These are phyloP conservation scores for Tarsius wallacei DNA, from an alignment of 2,797 vertebrate species.

Conservation along the genomic window DNA sequence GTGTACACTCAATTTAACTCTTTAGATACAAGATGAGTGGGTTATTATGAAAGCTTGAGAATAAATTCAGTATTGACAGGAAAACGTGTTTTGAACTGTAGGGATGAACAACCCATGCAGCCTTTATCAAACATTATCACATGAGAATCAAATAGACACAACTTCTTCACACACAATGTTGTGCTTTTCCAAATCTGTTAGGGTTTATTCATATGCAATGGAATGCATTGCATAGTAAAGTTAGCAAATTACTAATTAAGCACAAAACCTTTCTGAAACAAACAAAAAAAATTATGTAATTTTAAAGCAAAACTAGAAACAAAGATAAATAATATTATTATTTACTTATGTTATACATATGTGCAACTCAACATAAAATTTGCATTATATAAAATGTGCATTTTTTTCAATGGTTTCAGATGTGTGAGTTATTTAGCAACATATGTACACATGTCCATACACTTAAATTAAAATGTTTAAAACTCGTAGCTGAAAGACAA, in stretches of 20 bases:
- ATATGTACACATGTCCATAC: slow-evolving; percentile 55
- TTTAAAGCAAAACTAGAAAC: slow-evolving; percentile 60
- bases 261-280: slow-evolving; percentile 69
- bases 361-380: slow-evolving; percentile 44
- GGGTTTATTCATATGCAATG: slow-evolving; percentile 47
- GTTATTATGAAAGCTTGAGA: slow-evolving; percentile 78
- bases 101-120: slow-evolving; percentile 71
- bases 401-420: slow-evolving; percentile 34
- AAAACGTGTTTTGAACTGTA: slow-evolving; percentile 52
- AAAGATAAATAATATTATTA: slow-evolving; percentile 49
- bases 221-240: slow-evolving; percentile 61
- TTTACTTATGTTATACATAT: slow-evolving; percentile 69
- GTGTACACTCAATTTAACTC: slow-evolving; percentile 17
- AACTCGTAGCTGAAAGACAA: slow-evolving; percentile 77
- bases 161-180: slow-evolving; percentile 79
- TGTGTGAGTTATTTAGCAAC: slow-evolving; percentile 63
- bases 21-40: slow-evolving; percentile 81
- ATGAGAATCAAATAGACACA: slow-evolving; percentile 82
- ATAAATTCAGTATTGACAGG: slow-evolving; percentile 76
- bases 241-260: slow-evolving; percentile 77
- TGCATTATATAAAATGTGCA: not conserved
- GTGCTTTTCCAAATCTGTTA: slow-evolving; percentile 56
- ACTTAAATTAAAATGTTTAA: slow-evolving; percentile 63
- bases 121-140: slow-evolving; percentile 72
- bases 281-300: slow-evolving; percentile 6